phyloP scores from a whole-genome alignment of 2,113 vertebrate species.

The Pagrus major region DNA sequence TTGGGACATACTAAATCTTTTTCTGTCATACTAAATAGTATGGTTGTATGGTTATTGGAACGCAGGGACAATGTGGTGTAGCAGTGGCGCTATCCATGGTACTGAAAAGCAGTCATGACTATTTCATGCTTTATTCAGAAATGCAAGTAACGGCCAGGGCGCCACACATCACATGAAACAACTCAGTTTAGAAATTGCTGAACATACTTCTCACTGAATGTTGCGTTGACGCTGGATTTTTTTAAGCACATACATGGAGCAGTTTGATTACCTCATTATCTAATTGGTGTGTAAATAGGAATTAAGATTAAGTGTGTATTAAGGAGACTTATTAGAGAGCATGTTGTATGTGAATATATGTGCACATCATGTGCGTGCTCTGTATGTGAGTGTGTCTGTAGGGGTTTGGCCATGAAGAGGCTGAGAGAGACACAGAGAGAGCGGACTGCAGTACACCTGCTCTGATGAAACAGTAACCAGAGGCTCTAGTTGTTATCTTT shows the following conservation, averaged over 20 bases:
- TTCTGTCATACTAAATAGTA: no score
- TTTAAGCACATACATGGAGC: background rate
- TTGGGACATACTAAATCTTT: no score
- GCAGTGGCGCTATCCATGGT: slow-evolving; percentile 1
- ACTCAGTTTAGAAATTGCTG: background rate
- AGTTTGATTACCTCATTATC: background rate
- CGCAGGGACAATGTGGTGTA: background rate
- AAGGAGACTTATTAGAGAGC: background rate
- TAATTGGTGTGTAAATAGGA: background rate
- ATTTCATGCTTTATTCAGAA: background rate
- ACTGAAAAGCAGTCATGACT: background rate
- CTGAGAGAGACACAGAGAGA: slow-evolving; percentile 30
- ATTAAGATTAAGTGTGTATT: slow-evolving; percentile 3
- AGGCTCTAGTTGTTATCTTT: slow-evolving; percentile 48
- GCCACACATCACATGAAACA: background rate
- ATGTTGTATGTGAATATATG: background rate
- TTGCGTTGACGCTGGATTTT: background rate
- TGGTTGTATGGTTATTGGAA: no score
- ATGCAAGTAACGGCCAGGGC: background rate
- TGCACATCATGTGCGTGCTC: background rate
- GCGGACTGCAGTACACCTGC: slow-evolving; percentile 27
- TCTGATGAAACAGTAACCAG: slow-evolving; percentile 58
- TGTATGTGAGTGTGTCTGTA: slow-evolving; percentile 6
- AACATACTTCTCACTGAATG: background rate
- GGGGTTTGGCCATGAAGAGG: slow-evolving; percentile 17